These are phyloP conservation scores for Terrapene triunguis DNA, from an alignment of 2,113 vertebrate species.

Conservation along the genomic window DNA sequence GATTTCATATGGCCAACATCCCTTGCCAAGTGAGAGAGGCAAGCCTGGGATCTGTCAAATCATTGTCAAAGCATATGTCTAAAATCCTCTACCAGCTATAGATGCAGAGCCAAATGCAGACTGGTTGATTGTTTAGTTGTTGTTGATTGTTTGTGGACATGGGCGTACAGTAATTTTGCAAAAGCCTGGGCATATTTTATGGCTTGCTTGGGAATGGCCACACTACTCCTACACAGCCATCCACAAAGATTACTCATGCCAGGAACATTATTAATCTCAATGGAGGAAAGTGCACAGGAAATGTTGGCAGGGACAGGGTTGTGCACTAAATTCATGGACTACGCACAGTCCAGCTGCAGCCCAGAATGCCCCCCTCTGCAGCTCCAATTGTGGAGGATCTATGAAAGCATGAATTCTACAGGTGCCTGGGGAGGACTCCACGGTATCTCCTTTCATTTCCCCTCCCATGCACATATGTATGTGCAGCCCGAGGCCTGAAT, in stretches of 20 bases:
- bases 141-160: background rate
- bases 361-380: background rate
- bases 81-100: background rate
- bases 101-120: background rate
- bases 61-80: background rate
- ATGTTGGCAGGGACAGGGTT: background rate
- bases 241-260: background rate
- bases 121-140: background rate
- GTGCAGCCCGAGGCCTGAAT: background rate
- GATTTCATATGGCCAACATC: background rate
- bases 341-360: fast-evolving
- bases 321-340: background rate
- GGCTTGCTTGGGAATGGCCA: background rate
- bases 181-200: background rate
- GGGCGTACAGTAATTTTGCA: background rate
- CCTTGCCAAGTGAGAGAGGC: background rate
- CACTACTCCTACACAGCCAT: background rate
- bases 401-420: background rate
- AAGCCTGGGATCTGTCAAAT: background rate
- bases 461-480: fast-evolving
- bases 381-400: background rate
- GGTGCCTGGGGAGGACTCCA: too few relatives aligned
- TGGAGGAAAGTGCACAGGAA: background rate
- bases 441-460: background rate
- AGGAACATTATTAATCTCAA: background rate